A percentile compares a stretch with the other conserved stretches of the same genome.
Evolutionary conservation across 2,797 vertebrate genomes (phyloP).

Genomic region (Hypotaenidia philippensis): DNA sequence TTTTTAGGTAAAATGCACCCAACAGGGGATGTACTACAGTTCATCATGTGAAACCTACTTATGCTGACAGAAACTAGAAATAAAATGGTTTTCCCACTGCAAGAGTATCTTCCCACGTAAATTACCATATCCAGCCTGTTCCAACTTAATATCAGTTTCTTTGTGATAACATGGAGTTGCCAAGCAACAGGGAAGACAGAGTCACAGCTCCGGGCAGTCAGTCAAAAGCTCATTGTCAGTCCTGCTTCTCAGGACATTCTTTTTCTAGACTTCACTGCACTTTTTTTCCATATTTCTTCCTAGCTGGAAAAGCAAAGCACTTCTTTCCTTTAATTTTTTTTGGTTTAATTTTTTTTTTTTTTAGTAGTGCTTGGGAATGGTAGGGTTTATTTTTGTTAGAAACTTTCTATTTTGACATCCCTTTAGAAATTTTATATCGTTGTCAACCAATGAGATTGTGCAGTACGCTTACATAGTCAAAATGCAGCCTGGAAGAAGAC

Average conservation of each 20-base stretch:
- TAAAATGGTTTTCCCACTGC: conserved; percentile 70
- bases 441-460: background rate
- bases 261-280: conserved; percentile 39
- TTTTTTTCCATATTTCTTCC: conserved; percentile 48
- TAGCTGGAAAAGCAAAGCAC: background rate
- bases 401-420: conserved; percentile 43
- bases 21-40: conserved; percentile 51
- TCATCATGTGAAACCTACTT: conserved; percentile 69
- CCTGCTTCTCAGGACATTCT: conserved; percentile 52
- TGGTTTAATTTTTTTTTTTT: background rate
- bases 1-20: conserved; percentile 76
- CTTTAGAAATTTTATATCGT: background rate
- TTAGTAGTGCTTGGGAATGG: background rate
- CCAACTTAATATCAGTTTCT: conserved; percentile 76
- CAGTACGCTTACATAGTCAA: background rate
- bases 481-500: background rate
- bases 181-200: conserved; percentile 73
- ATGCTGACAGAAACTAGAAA: conserved; percentile 71
- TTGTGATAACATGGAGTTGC: conserved; percentile 74
- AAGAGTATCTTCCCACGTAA: conserved; percentile 74
- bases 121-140: conserved; percentile 73
- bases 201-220: conserved; percentile 66
- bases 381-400: conserved; percentile 21
- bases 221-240: conserved; percentile 69
- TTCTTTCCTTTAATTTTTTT: background rate